phyloP scores from a whole-genome alignment of 2,888 invertebrate genomes.

The Ophioninae sp. region DNA sequence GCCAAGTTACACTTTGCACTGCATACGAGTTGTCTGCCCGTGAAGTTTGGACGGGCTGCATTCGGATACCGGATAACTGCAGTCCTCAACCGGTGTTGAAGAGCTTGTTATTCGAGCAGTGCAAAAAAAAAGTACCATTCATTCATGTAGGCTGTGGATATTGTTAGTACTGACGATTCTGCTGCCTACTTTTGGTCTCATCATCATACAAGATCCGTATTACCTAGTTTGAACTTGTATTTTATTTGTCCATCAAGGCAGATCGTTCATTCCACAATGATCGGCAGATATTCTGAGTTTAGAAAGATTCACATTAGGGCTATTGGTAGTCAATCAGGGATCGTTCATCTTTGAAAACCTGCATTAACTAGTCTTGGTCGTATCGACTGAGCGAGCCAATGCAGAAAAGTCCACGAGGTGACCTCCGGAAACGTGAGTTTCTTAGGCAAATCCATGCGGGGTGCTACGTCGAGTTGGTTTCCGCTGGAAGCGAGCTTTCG shows the following conservation, averaged over 20 bases:
- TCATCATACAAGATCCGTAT: too few relatives aligned
- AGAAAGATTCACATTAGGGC: slow-evolving; percentile 25
- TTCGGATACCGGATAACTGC: neutral
- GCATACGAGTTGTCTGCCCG: neutral
- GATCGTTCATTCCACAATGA: slow-evolving; percentile 29
- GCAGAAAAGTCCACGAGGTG: neutral
- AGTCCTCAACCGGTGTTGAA: neutral
- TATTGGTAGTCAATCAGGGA: neutral
- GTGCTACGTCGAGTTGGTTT: slow-evolving; percentile 7
- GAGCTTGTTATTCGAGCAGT: neutral
- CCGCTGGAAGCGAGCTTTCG: neutral
- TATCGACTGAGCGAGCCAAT: neutral
- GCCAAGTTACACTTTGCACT: neutral
- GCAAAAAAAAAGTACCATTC: neutral
- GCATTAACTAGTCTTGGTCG: neutral
- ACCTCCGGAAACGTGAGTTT: neutral
- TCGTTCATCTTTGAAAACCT: neutral
- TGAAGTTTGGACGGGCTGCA: neutral
- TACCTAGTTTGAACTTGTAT: neutral
- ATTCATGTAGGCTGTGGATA: neutral
- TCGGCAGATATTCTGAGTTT: neutral
- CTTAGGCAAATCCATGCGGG: slow-evolving; percentile 10
- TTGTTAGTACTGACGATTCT: neutral
- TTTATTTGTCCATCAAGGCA: slow-evolving; percentile 13
- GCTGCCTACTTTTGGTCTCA: neutral